These are phyloP conservation scores for Junonia oenone DNA, from an alignment of 2,888 invertebrate species.

Conservation along the genomic window DNA sequence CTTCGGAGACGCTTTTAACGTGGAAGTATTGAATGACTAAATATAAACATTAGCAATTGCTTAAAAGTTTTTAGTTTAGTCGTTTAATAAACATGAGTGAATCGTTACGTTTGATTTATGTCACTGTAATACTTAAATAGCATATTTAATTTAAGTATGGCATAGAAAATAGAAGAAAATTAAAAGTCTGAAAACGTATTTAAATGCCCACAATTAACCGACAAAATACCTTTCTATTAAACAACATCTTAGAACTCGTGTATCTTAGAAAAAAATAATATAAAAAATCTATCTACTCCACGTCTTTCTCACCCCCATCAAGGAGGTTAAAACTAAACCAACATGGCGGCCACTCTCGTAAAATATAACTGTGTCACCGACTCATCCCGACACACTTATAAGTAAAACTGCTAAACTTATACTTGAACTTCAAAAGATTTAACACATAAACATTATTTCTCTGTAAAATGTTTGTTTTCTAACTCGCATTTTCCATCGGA, in stretches of 20 bases:
- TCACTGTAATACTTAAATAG: too few species aligned
- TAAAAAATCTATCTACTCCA: background rate
- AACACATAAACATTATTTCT: conserved; percentile 5
- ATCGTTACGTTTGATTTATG: too few species aligned
- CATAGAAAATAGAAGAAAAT: too few species aligned
- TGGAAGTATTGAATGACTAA: background rate
- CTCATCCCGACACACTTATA: conserved; percentile 16
- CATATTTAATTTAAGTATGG: too few species aligned
- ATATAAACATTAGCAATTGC: background rate
- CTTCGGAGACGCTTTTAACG: conserved; percentile 36
- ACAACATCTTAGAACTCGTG: background rate
- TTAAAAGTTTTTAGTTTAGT: background rate
- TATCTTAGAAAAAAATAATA: background rate
- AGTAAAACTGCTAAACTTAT: conserved; percentile 26
- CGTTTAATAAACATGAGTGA: too few species aligned
- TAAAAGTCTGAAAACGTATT: too few species aligned
- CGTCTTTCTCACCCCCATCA: conserved; percentile 5
- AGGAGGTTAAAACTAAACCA: conserved; percentile 24
- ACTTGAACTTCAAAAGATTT: conserved; percentile 26
- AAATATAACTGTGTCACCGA: conserved; percentile 22
- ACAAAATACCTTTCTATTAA: background rate
- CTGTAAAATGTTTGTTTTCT: background rate
- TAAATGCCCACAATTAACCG: background rate
- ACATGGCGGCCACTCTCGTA: conserved; percentile 23
- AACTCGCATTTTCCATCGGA: background rate